These are phyloP conservation scores for Typhlichthys eigenmanni DNA, from an alignment of 2,797 vertebrate species.

Conservation along the genomic window DNA sequence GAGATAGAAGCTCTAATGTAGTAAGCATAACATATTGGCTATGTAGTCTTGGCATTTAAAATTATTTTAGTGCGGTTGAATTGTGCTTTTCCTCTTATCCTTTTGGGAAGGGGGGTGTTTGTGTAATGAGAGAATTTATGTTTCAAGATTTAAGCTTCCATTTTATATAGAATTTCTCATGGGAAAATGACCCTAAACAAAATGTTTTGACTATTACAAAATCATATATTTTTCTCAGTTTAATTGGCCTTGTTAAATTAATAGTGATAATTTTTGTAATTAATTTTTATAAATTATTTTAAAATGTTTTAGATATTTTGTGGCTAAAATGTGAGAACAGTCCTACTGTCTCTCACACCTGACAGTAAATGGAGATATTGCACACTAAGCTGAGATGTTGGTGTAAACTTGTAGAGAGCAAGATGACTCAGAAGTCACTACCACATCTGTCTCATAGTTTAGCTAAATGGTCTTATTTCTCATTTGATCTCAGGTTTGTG, in stretches of 20 bases:
- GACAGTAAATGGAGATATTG: conserved; percentile 17
- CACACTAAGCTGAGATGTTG: conserved; percentile 13
- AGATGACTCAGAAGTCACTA: conserved; percentile 35
- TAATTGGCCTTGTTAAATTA: too few species aligned
- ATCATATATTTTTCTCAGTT: too few species aligned
- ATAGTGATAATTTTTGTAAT: too few species aligned
- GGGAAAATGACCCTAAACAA: too few species aligned
- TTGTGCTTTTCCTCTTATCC: neutral
- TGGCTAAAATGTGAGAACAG: conserved; percentile 7
- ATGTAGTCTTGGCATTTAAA: neutral
- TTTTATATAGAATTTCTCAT: too few species aligned
- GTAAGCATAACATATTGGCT: conserved; percentile 22
- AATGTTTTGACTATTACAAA: too few species aligned
- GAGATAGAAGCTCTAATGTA: conserved; percentile 25
- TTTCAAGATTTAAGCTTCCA: too few species aligned
- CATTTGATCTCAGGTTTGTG: conserved; percentile 4
- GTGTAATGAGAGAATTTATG: conserved; percentile 16
- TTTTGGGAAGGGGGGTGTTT: conserved; percentile 14
- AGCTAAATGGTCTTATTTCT: conserved; percentile 24
- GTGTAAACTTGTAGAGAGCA: conserved; percentile 26
- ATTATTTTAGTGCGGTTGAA: neutral
- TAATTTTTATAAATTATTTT: neutral
- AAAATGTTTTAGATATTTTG: neutral
- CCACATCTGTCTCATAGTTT: conserved; percentile 25
- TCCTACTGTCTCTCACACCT: conserved; percentile 25